phyloP scores from a whole-genome alignment of 2,113 vertebrate species.

The Acanthochromis polyacanthus region DNA sequence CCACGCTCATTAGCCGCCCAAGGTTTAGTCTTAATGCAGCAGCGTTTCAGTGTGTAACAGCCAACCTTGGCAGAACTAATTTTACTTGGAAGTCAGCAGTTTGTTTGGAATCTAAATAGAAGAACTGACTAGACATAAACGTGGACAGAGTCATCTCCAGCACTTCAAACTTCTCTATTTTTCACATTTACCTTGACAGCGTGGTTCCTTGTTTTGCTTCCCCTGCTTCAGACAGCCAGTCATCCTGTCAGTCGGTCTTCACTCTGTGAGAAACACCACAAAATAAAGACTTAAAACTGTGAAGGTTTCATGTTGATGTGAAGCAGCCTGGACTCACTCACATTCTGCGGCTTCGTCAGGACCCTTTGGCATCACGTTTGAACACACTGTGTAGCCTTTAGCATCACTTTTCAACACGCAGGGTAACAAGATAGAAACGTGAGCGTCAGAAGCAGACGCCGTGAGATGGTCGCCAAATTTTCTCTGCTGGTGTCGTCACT shows the following conservation, averaged over 20 bases:
- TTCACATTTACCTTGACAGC: background rate
- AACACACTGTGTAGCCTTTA: no score
- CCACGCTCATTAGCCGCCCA: slow-evolving; percentile 34
- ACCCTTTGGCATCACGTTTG: no score
- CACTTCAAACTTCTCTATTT: background rate
- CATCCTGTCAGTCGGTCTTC: background rate
- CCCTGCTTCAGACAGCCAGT: background rate
- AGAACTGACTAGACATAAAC: background rate
- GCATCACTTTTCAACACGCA: no score
- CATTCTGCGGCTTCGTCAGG: no score
- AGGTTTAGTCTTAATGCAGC: slow-evolving; percentile 25
- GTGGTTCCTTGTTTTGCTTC: background rate
- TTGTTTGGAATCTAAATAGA: background rate
- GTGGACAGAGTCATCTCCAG: background rate
- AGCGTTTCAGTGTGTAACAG: slow-evolving; percentile 21
- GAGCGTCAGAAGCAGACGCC: no score
- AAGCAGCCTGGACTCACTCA: no score
- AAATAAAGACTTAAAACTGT: background rate
- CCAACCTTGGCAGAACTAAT: slow-evolving; percentile 13
- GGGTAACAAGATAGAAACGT: no score
- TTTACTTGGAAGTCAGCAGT: background rate
- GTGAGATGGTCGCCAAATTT: no score
- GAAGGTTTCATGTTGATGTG: background rate
- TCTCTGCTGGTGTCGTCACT: no score
- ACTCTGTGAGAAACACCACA: background rate